Evolutionary conservation across 2,797 vertebrate species (phyloP).

Genomic region (Chloroceryle inda): DNA sequence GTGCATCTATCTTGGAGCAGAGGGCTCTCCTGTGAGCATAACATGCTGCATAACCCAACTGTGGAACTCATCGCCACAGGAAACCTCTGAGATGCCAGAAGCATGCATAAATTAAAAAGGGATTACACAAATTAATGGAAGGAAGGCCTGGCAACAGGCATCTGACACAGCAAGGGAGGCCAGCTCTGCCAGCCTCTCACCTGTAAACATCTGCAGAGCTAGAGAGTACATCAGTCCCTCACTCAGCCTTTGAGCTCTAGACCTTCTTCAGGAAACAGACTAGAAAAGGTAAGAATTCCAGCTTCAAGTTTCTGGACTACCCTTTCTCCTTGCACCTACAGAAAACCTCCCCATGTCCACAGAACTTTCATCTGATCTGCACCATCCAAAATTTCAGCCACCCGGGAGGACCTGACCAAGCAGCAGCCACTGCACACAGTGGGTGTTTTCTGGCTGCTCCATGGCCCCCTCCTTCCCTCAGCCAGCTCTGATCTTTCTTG

Average conservation of each 20-base stretch:
- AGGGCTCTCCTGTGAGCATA: not conserved
- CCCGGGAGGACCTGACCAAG: not conserved
- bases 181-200: not conserved
- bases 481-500: fast-evolving
- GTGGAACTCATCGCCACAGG: not conserved
- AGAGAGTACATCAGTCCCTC: not conserved
- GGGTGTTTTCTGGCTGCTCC: not conserved
- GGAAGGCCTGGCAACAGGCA: not conserved
- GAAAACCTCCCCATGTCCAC: not conserved
- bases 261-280: not conserved
- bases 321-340: not conserved
- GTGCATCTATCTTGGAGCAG: not conserved
- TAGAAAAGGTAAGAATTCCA: not conserved
- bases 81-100: not conserved
- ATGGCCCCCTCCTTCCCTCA: not conserved
- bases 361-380: not conserved
- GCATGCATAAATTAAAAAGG: not conserved
- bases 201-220: not conserved
- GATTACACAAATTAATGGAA: not conserved
- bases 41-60: not conserved
- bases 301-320: not conserved
- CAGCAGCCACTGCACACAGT: not conserved
- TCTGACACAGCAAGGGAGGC: not conserved
- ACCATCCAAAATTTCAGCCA: not conserved
- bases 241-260: not conserved